phyloP scores from a whole-genome alignment of 2,113 vertebrate species.

The Pollimyrus isidori region DNA sequence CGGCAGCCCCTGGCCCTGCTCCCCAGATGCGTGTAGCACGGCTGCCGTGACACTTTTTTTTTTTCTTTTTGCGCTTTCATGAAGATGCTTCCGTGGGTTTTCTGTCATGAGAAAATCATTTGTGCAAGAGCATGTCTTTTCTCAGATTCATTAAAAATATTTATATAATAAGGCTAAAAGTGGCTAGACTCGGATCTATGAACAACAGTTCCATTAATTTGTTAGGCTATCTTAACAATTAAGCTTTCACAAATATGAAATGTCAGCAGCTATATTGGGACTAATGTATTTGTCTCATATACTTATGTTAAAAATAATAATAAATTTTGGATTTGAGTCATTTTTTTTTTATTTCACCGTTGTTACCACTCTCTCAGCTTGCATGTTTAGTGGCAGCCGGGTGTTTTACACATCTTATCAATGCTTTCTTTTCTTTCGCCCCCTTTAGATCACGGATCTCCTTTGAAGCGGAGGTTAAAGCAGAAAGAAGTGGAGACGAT shows the following conservation, averaged over 20 bases:
- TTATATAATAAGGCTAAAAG: not conserved
- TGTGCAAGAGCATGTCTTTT: conserved; percentile 63
- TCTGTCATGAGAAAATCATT: conserved; percentile 69
- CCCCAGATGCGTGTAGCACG: conserved; percentile 67
- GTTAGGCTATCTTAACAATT: not conserved
- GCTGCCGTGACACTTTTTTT: conserved; percentile 69
- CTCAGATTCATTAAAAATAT: conserved; percentile 52
- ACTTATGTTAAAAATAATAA: not conserved
- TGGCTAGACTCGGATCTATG: too few relatives aligned
- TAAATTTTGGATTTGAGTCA: too few relatives aligned
- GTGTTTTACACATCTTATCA: conserved; percentile 2
- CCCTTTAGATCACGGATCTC: conserved; percentile 54
- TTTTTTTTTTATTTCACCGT: not conserved
- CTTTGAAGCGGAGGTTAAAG: conserved; percentile 80
- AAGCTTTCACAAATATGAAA: not conserved
- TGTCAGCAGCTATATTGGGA: not conserved
- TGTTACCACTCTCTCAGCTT: not conserved
- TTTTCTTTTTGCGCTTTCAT: conserved; percentile 74
- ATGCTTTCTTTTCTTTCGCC: conserved; percentile 32
- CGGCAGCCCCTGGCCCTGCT: conserved; percentile 57
- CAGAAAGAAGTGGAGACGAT: conserved; percentile 85
- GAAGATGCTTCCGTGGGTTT: conserved; percentile 66
- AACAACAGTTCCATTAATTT: not conserved
- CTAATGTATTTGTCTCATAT: not conserved
- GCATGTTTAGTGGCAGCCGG: not conserved